phyloP scores from a whole-genome alignment of 2,113 vertebrate species.

The Gadus macrocephalus region DNA sequence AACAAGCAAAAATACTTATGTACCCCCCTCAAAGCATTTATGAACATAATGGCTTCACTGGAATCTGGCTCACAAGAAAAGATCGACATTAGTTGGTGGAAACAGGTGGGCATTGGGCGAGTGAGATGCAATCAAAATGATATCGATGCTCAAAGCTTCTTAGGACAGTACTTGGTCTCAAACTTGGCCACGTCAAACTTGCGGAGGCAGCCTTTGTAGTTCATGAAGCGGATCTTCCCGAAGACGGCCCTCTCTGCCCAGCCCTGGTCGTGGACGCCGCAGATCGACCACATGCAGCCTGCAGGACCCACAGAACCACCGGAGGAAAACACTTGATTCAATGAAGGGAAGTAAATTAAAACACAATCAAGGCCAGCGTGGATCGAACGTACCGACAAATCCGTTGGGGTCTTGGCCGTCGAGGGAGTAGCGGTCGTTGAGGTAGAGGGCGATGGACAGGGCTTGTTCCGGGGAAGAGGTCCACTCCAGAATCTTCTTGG shows the following conservation, averaged over 20 bases:
- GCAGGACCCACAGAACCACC: not conserved
- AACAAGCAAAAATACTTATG: no score
- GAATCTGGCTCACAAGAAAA: no score
- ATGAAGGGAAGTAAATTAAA: not conserved
- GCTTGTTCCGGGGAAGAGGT: constrained; percentile 81
- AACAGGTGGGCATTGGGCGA: no score
- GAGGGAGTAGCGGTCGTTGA: constrained; percentile 80
- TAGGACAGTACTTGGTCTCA: constrained; percentile 70
- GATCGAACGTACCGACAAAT: constrained; percentile 71
- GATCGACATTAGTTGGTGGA: no score
- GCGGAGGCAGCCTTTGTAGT: constrained; percentile 85
- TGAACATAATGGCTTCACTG: no score
- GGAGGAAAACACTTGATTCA: not conserved
- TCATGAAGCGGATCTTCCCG: constrained; percentile 91
- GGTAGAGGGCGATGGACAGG: constrained; percentile 78
- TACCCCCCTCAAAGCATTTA: no score
- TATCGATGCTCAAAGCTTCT: constrained; percentile 26
- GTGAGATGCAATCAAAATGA: no score
- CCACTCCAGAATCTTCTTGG: constrained; percentile 93
- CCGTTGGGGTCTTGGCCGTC: constrained; percentile 82
- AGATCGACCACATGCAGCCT: constrained; percentile 92
- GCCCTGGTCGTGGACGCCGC: constrained; percentile 85
- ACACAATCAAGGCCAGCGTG: no score
- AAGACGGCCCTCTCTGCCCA: constrained; percentile 81
- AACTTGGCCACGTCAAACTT: constrained; percentile 82